Evolutionary conservation across 2,888 invertebrate species (phyloP).

Genomic region (Dicyrtoma fusca): DNA sequence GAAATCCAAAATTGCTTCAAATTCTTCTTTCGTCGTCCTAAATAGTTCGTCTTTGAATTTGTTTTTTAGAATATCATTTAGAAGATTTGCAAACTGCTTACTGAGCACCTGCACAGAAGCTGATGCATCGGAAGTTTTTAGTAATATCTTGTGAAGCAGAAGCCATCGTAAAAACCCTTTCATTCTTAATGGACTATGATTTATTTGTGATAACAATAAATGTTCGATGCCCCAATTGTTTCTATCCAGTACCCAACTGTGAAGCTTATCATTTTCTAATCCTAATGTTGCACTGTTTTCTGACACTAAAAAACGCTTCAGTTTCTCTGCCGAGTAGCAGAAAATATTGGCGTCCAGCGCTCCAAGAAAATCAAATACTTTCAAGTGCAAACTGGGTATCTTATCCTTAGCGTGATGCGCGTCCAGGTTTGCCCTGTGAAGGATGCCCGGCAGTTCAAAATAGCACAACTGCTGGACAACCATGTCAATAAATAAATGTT

Average conservation of each 20-base stretch:
- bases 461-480: not conserved
- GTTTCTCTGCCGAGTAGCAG: not conserved
- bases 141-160: not conserved
- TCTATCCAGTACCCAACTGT: not conserved
- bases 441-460: not conserved
- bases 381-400: not conserved
- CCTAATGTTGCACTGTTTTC: not conserved
- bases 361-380: not conserved
- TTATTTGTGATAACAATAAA: not conserved
- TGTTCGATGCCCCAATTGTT: not conserved
- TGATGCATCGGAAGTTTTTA: not conserved
- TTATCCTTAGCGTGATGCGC: not conserved
- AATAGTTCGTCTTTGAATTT: too few species aligned
- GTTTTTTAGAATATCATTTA: too few species aligned
- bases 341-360: not conserved
- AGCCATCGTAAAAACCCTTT: conserved; percentile 16
- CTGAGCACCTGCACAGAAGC: not conserved
- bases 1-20: conserved; percentile 3
- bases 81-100: too few species aligned
- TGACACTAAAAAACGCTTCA: not conserved
- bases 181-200: not conserved
- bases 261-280: not conserved
- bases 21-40: not conserved
- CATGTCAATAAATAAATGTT: conserved; percentile 31
- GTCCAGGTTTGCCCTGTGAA: too few species aligned